Percentiles rank a stretch among this genome's conserved stretches.
Conservation (phyloP, 2,888 invertebrate genomes). For the Cryptophagus acutangulus region DNA sequence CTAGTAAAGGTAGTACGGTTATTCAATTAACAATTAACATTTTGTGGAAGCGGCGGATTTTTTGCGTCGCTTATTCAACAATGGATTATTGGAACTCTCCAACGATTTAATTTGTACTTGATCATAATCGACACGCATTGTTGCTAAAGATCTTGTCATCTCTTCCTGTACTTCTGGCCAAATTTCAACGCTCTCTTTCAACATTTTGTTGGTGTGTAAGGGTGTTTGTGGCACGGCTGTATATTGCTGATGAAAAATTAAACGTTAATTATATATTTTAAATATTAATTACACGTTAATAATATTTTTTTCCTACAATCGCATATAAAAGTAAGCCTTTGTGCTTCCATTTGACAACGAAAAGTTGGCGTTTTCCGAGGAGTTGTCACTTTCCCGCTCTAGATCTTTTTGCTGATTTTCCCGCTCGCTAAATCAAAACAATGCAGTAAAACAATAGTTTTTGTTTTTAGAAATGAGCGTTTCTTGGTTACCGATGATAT, state of each 20-base stretch:
- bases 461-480: too few relatives aligned
- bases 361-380: too few relatives aligned
- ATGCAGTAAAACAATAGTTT: background rate
- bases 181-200: conserved; percentile 85
- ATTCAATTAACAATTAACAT: too few relatives aligned
- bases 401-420: too few relatives aligned
- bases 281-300: too few relatives aligned
- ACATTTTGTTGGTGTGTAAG: conserved; percentile 80
- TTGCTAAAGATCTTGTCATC: conserved; percentile 95
- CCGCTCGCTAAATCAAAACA: background rate
- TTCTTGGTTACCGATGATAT: too few relatives aligned
- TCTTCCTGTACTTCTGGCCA: conserved; percentile 99
- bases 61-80: conserved; percentile 79
- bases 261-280: conserved; percentile 5
- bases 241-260: conserved; percentile 49
- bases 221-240: conserved; percentile 93
- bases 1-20: too few relatives aligned
- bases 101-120: conserved; percentile 90
- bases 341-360: too few relatives aligned
- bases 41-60: conserved; percentile 20
- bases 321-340: too few relatives aligned
- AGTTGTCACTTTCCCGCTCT: too few relatives aligned
- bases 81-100: conserved; percentile 87
- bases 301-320: too few relatives aligned
- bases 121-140: conserved; percentile 98